These are phyloP conservation scores for Pseudomugil gertrudae DNA, from an alignment of 2,797 vertebrate species.

Conservation along the genomic window DNA sequence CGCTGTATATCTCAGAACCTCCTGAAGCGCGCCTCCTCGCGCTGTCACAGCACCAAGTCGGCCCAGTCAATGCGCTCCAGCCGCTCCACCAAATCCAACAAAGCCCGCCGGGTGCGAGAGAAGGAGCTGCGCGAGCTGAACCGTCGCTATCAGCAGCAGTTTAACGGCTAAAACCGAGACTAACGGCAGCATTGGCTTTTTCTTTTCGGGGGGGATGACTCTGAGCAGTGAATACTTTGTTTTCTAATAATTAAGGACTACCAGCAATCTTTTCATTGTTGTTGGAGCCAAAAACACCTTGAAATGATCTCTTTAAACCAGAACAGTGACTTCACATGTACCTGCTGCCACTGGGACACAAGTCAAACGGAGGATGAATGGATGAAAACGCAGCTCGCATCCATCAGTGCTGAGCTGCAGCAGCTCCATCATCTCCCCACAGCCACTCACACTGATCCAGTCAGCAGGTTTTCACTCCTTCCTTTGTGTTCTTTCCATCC, in stretches of 20 bases:
- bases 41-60: conserved; percentile 98
- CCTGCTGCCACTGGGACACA: conserved; percentile 26
- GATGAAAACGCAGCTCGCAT: conserved; percentile 23
- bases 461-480: conserved; percentile 27
- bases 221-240: conserved; percentile 22
- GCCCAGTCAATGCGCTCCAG: conserved; percentile 95
- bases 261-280: conserved; percentile 4
- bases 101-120: conserved; percentile 91
- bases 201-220: conserved; percentile 7
- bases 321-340: conserved; percentile 14
- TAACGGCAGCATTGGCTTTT: neutral
- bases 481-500: conserved; percentile 49
- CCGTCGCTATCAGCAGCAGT: conserved; percentile 97
- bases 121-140: conserved; percentile 96
- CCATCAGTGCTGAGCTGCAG: neutral
- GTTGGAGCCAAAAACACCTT: conserved; percentile 5
- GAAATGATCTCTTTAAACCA: conserved; percentile 14
- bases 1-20: conserved; percentile 99
- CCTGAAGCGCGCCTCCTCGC: conserved; percentile 94
- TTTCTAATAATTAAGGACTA: neutral
- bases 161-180: conserved; percentile 84
- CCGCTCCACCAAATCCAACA: conserved; percentile 96
- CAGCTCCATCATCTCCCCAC: conserved; percentile 39
- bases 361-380: conserved; percentile 19
- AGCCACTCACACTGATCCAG: conserved; percentile 15